A percentile compares a stretch with the other conserved stretches of the same genome.
Evolutionary conservation across 2,113 vertebrate species (phyloP).

Genomic region (Gnathonemus echidnorhynchus): DNA sequence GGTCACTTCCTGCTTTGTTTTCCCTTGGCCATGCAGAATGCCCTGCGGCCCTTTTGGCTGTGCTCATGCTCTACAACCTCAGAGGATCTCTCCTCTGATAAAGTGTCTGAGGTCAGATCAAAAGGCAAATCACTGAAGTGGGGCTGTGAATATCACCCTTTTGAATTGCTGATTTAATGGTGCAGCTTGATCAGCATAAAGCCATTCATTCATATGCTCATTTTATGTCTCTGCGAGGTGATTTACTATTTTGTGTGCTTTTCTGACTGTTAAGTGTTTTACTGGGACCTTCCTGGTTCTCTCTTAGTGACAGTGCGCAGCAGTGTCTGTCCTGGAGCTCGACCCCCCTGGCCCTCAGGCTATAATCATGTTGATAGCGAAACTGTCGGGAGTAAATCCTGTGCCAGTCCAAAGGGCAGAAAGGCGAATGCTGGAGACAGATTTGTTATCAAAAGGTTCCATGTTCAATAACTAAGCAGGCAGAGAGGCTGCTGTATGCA

Average conservation of each 20-base stretch:
- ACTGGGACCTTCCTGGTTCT: background rate
- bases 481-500: background rate
- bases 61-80: background rate
- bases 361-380: background rate
- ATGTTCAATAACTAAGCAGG: background rate
- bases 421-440: background rate
- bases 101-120: background rate
- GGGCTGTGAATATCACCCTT: background rate
- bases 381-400: background rate
- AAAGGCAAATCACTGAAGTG: background rate
- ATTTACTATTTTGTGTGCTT: background rate
- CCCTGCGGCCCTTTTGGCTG: background rate
- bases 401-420: background rate
- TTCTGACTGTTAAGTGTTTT: background rate
- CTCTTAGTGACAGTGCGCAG: background rate
- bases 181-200: background rate
- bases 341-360: background rate
- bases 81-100: background rate
- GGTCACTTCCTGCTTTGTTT: conserved; percentile 13
- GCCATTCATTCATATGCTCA: background rate
- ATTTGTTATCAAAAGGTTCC: background rate
- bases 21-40: background rate
- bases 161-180: background rate
- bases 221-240: background rate
- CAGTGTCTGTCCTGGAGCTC: background rate